Conservation (phyloP, 2,113 vertebrate species). For the Sceloporus undulatus region DNA sequence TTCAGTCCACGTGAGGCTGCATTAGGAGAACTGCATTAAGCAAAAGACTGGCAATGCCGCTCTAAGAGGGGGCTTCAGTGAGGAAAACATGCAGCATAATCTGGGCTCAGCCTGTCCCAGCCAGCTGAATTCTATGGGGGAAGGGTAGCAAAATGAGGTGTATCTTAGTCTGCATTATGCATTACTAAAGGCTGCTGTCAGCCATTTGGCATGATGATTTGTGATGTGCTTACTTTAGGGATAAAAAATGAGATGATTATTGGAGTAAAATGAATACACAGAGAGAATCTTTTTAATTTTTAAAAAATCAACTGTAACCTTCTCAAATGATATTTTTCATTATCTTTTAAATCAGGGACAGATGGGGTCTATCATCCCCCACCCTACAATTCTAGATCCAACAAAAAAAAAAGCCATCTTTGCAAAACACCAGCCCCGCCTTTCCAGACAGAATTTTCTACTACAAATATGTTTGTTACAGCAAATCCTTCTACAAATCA, state of each 20-base stretch:
- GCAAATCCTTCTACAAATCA: conserved; percentile 13
- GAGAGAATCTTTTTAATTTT: neutral
- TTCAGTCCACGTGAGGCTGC: conserved; percentile 72
- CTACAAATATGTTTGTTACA: neutral
- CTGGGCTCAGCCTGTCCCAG: conserved; percentile 45
- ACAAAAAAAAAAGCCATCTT: conserved; percentile 12
- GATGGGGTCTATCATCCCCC: neutral
- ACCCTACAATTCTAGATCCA: neutral
- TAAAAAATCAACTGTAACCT: neutral
- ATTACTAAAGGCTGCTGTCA: neutral
- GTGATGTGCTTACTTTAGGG: neutral
- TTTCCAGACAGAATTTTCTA: conserved; percentile 1
- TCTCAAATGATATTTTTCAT: neutral
- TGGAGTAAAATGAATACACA: neutral
- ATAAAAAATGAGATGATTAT: neutral
- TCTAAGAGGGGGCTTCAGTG: conserved; percentile 22
- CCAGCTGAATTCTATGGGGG: conserved; percentile 19
- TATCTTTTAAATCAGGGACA: conserved; percentile 26
- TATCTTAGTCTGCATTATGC: neutral
- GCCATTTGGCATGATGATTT: neutral
- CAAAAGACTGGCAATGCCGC: conserved; percentile 26
- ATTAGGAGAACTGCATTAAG: conserved; percentile 64
- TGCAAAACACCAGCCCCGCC: neutral
- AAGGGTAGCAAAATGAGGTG: neutral
- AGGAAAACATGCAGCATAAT: conserved; percentile 31